phyloP scores from a whole-genome alignment of 2,113 vertebrate species.

The Coregonus clupeaformis region DNA sequence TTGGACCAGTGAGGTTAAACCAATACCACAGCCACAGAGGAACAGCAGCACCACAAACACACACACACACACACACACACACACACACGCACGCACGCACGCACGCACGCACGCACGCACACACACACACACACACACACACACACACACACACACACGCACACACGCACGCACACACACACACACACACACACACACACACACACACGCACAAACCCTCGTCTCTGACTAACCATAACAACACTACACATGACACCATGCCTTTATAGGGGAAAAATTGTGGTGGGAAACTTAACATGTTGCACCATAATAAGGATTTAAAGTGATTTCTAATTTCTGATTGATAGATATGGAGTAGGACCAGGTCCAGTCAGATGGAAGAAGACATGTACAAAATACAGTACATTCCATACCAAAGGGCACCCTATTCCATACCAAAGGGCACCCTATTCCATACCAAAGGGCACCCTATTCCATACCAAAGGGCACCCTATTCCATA shows the following conservation, averaged over 20 bases:
- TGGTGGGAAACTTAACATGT: constrained; percentile 37
- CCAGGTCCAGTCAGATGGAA: constrained; percentile 21
- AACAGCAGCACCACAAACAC: constrained; percentile 34
- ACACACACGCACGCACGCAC: too few species aligned
- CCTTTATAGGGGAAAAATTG: constrained; percentile 39
- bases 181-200: too few species aligned
- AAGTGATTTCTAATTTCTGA: constrained; percentile 58
- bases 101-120: too few species aligned
- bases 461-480: too few species aligned
- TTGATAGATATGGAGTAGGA: constrained; percentile 40
- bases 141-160: too few species aligned
- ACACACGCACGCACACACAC: too few species aligned
- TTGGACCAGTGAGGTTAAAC: constrained; percentile 51
- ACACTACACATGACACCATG: background rate
- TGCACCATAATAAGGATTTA: constrained; percentile 53
- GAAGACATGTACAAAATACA: constrained; percentile 23
- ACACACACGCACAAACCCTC: constrained; percentile 35
- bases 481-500: too few species aligned
- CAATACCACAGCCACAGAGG: constrained; percentile 28
- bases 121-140: too few species aligned
- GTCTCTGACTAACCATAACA: constrained; percentile 27
- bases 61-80: too few species aligned
- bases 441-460: too few species aligned
- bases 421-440: too few species aligned
- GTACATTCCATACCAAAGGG: constrained; percentile 22